These are phyloP conservation scores for Actinernus sp. DNA, from an alignment of 92 coral and sea anemone genomes.

Conservation along the genomic window DNA sequence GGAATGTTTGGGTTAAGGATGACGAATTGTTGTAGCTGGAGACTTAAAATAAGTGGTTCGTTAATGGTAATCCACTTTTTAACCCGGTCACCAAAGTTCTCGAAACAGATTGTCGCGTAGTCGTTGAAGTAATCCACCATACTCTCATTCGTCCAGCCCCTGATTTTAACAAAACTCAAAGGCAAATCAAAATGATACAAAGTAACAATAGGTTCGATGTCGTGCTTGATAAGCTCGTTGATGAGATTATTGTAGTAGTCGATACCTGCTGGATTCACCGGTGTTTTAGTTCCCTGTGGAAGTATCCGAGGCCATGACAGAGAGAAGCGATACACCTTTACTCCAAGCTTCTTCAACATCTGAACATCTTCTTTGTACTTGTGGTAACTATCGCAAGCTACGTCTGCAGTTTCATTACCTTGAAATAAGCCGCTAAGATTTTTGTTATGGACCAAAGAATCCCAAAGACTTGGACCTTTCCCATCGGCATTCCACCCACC, in stretches of 20 bases:
- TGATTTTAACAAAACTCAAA: constrained; percentile 25
- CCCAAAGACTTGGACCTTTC: constrained; percentile 74
- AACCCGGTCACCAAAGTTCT: constrained; percentile 69
- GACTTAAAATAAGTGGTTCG: too few relatives aligned
- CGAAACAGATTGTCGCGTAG: constrained; percentile 81
- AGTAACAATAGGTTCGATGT: constrained; percentile 77
- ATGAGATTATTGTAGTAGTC: too few relatives aligned
- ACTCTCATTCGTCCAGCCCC: constrained; percentile 77
- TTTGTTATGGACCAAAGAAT: constrained; percentile 48
- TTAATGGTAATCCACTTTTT: too few relatives aligned
- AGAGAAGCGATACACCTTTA: constrained; percentile 76
- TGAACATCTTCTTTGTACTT: constrained; percentile 79
- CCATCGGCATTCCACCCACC: constrained; percentile 80
- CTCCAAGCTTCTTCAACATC: constrained; percentile 67
- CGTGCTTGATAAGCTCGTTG: constrained; percentile 35
- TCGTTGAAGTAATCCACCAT: constrained; percentile 71
- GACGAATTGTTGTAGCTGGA: too few relatives aligned
- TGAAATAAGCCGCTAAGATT: constrained; percentile 29
- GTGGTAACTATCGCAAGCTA: constrained; percentile 87
- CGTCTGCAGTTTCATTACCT: constrained; percentile 71
- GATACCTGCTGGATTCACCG: constrained; percentile 61
- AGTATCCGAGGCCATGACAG: constrained; percentile 84
- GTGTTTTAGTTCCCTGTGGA: constrained; percentile 73
- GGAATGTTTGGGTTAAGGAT: too few relatives aligned
- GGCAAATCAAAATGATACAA: constrained; percentile 83